These are phyloP conservation scores for Brienomyrus longianalis DNA, from an alignment of 2,113 vertebrate species.

Conservation along the genomic window DNA sequence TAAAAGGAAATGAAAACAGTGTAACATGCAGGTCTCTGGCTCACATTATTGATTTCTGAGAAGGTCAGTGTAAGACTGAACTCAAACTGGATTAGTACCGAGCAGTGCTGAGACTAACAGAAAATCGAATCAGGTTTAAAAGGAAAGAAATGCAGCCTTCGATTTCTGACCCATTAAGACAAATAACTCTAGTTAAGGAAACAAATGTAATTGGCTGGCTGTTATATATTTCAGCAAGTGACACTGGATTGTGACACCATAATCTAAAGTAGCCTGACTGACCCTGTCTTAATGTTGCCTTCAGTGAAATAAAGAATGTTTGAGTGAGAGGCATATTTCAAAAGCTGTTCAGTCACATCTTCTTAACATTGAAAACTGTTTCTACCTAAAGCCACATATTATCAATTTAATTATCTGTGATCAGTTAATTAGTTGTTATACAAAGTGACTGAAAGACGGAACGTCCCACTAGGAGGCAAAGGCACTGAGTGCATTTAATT, in stretches of 20 bases:
- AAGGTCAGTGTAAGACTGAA: background rate
- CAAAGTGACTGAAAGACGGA: background rate
- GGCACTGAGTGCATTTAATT: background rate
- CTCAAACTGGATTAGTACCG: background rate
- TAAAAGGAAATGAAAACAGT: background rate
- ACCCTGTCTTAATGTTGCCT: background rate
- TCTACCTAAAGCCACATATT: background rate
- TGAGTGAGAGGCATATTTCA: background rate
- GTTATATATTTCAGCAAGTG: background rate
- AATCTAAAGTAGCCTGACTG: background rate
- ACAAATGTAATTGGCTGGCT: background rate
- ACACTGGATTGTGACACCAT: background rate
- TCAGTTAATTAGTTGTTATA: background rate
- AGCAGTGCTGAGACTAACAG: background rate
- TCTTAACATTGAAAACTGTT: background rate
- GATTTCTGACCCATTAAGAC: background rate
- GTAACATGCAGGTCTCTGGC: background rate
- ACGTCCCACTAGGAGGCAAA: background rate
- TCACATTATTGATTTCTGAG: background rate
- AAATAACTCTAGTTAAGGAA: slow-evolving; percentile 11
- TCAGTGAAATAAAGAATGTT: background rate
- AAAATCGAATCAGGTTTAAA: background rate
- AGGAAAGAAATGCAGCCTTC: background rate
- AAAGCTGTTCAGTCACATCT: background rate
- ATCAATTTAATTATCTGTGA: background rate